A percentile compares a stretch with the other conserved stretches of the same genome.
Evolutionary conservation across 2,797 vertebrate species (phyloP).

Genomic region (Ambastaia sidthimunki): DNA sequence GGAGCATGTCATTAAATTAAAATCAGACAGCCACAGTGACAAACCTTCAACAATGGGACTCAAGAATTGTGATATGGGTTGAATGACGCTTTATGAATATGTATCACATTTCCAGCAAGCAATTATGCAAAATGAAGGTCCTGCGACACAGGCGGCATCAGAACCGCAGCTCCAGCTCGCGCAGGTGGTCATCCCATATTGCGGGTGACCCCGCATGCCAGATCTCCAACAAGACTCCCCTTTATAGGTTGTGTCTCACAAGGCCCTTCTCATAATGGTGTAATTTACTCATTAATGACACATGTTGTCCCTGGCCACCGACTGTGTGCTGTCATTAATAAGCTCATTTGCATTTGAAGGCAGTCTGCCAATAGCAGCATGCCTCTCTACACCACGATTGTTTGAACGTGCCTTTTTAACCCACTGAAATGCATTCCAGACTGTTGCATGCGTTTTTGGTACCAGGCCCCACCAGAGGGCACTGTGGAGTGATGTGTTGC

Average conservation of each 20-base stretch:
- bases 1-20: conserved; percentile 41
- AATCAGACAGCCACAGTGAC: conserved; percentile 11
- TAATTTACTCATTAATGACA: conserved; percentile 54
- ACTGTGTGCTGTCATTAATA: conserved; percentile 43
- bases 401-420: conserved; percentile 29
- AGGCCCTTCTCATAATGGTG: conserved; percentile 48
- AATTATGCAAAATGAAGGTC: conserved; percentile 38
- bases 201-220: conserved; percentile 33
- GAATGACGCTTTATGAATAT: conserved; percentile 44
- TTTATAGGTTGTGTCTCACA: conserved; percentile 50
- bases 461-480: neutral
- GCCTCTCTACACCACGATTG: conserved; percentile 7
- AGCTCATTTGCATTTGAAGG: conserved; percentile 52
- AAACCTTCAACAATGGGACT: conserved; percentile 27
- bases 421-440: neutral
- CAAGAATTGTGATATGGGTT: conserved; percentile 15
- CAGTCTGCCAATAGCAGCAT: conserved; percentile 37
- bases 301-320: conserved; percentile 28
- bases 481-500: neutral
- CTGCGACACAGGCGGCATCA: conserved; percentile 26
- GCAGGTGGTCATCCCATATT: conserved; percentile 48
- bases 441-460: neutral
- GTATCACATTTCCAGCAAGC: conserved; percentile 17
- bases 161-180: neutral
- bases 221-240: conserved; percentile 44